Conservation (phyloP, 2,888 invertebrate species). For the Mesorhabditis spiculigera region DNA sequence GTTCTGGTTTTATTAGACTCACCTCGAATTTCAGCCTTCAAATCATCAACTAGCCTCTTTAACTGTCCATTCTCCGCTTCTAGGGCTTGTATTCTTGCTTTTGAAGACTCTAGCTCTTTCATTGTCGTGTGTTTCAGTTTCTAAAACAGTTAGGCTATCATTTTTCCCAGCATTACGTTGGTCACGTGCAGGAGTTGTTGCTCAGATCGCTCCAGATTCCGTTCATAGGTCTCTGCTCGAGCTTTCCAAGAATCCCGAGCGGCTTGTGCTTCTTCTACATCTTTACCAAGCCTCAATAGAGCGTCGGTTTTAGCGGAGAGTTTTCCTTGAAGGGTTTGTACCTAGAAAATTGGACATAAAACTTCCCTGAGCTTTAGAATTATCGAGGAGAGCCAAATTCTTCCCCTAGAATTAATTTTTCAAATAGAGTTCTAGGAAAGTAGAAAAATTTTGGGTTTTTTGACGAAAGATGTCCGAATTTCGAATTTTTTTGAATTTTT, state of each 20-base stretch:
- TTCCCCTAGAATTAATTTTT: no score
- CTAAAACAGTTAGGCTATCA: neutral
- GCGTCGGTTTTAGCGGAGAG: conserved; percentile 36
- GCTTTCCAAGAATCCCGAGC: conserved; percentile 22
- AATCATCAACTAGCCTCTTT: neutral
- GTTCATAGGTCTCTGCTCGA: conserved; percentile 22
- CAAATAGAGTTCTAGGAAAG: no score
- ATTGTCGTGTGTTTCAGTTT: neutral
- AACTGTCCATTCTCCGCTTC: neutral
- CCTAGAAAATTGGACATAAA: conserved; percentile 12
- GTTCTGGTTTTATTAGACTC: neutral
- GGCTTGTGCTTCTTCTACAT: conserved; percentile 25
- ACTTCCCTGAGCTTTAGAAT: no score
- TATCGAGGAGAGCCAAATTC: no score
- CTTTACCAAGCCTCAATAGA: conserved; percentile 36
- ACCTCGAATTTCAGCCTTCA: conserved; percentile 6
- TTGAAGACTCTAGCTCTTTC: neutral
- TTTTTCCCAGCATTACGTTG: conserved; percentile 10
- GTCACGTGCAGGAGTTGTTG: conserved; percentile 19
- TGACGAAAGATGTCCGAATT: no score
- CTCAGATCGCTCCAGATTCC: conserved; percentile 31
- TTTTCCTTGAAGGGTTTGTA: conserved; percentile 28
- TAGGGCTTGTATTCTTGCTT: neutral
- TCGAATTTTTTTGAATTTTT: no score
- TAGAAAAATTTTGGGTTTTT: no score